Conservation (phyloP, 1,140 invertebrate species). For the Drosophila miranda region DNA sequence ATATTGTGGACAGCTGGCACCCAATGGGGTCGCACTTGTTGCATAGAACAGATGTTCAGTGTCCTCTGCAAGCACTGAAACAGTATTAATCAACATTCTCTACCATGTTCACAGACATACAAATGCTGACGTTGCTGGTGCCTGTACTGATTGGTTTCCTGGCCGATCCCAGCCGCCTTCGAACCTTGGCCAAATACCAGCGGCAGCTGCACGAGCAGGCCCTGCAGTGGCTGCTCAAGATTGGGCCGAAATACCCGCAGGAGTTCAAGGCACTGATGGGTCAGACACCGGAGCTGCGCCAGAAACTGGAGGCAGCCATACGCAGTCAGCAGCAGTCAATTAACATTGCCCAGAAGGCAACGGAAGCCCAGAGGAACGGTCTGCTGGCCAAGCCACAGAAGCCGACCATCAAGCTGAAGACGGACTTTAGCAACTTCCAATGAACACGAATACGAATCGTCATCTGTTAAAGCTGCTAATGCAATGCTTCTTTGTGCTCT, state of each 20-base stretch:
- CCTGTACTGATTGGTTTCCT: slow-evolving; percentile 94
- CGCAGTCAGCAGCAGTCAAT: slow-evolving; percentile 87
- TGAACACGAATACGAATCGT: slow-evolving; percentile 39
- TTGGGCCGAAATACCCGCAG: slow-evolving; percentile 95
- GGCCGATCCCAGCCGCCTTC: slow-evolving; percentile 86
- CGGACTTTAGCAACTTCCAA: slow-evolving; percentile 96
- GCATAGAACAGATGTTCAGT: slow-evolving; percentile 13
- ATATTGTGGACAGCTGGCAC: not conserved
- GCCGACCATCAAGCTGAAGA: slow-evolving; percentile 96
- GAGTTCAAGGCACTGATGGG: slow-evolving; percentile 96
- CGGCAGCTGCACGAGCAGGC: slow-evolving; percentile 92
- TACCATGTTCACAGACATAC: slow-evolving; percentile 87
- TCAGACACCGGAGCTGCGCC: slow-evolving; percentile 89
- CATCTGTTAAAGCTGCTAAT: slow-evolving; percentile 14
- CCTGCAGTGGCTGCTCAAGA: slow-evolving; percentile 93
- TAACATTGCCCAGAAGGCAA: slow-evolving; percentile 82
- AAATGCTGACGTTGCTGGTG: slow-evolving; percentile 93
- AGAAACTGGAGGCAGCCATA: slow-evolving; percentile 92
- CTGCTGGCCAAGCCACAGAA: slow-evolving; percentile 84
- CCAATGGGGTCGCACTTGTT: not conserved
- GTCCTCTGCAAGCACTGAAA: not conserved
- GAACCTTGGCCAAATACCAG: slow-evolving; percentile 86
- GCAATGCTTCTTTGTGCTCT: slow-evolving; percentile 4
- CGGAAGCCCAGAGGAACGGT: slow-evolving; percentile 81
- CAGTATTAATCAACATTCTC: not conserved